Conservation (phyloP, 2,888 invertebrate species). For the Halictus quadricinctus region DNA sequence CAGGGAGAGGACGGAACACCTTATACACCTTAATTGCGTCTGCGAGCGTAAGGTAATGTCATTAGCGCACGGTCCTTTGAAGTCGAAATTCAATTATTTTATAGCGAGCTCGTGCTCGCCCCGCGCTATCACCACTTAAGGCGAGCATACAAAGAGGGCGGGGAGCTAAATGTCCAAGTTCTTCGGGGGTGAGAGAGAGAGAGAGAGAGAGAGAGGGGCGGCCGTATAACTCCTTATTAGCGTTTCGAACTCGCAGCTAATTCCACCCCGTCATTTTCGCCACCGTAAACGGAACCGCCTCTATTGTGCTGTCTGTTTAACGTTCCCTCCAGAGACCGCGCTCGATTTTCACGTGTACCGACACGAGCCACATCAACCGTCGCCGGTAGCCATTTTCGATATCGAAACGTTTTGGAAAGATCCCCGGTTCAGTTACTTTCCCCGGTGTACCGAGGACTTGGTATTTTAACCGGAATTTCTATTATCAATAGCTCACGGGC, state of each 20-base stretch:
- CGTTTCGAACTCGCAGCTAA: conserved; percentile 49
- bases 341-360: conserved; percentile 13
- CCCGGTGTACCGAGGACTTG: conserved; percentile 25
- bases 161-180: conserved; percentile 61
- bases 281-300: conserved; percentile 25
- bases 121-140: conserved; percentile 64
- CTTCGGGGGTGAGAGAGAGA: conserved; percentile 28
- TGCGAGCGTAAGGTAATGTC: conserved; percentile 74
- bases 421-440: background rate
- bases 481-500: conserved; percentile 42
- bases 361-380: background rate
- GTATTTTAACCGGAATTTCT: conserved; percentile 61
- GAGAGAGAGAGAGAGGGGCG: background rate
- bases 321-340: background rate
- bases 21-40: conserved; percentile 71
- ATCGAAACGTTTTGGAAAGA: background rate
- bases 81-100: conserved; percentile 78
- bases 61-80: conserved; percentile 77
- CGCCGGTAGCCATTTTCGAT: conserved; percentile 14
- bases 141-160: conserved; percentile 39
- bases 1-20: conserved; percentile 42
- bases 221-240: conserved; percentile 59
- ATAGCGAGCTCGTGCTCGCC: conserved; percentile 67
- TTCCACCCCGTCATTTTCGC: conserved; percentile 33
- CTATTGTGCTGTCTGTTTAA: conserved; percentile 28